Evolutionary conservation across 2,113 vertebrate species (phyloP), one percentile per base, ranked within the genome.

Genomic region (Gallinago media): DNA sequence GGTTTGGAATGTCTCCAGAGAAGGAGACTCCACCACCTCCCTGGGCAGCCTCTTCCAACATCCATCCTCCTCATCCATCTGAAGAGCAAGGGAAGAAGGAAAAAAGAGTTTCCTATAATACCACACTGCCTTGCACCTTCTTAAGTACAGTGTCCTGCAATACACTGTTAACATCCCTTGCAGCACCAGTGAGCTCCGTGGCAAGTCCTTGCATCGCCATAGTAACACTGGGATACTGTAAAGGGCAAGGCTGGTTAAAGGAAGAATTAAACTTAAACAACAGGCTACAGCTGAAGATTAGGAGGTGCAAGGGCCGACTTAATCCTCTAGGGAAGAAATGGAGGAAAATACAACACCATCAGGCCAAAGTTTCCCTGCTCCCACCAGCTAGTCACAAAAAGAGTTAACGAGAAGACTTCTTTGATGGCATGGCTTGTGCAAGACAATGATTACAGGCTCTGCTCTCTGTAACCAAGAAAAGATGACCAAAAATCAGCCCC

Each of bases 251-350:
- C 38, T 92, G 14, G 42, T 74, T 79, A 50, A 86, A 96, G 97
- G 88, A 88, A 94, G 27, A 66, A 85, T 14, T 49, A 94, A 91
- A 90, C 31, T 14, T 49, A 94, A 91, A 90, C 31, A 90, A 94
- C 26, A 78, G 87, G 63, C 62, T 72, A 8, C 16, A 84, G 74
- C 31, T 56, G 58, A 95, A 92, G 79, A 94, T 93, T 87, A 92
- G 54, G 76, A 96, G 25, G 40, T 56, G 71, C 12, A 96, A 72
- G 44, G 55, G 9, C 46, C 27, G 4, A 63, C 31, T 67, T 92
- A 91, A 88, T 89, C 70, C n/a, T 50, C 34, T 95, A 94, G 66
- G 86, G 50, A 87, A 27, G 18, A 80, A 94, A 97, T 97, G 19
- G 22, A 79, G 22, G 32, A 95, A 88, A 40, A 75, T 12, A 38